A percentile compares a stretch with the other conserved stretches of the same genome.
These are phyloP conservation scores for Zeuzera pyrina DNA, from an alignment of 2,888 invertebrate species.

Conservation along the genomic window DNA sequence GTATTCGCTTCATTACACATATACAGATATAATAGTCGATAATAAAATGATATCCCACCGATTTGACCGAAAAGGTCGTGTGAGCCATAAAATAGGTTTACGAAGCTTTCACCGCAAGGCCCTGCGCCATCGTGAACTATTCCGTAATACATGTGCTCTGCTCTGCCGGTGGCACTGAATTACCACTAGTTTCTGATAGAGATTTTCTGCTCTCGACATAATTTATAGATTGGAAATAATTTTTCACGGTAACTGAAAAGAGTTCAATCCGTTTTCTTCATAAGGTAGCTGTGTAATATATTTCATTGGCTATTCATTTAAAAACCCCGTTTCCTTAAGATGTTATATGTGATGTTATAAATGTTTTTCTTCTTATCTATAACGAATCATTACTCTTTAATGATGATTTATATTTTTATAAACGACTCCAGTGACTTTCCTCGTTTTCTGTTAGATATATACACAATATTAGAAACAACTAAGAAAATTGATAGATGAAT, in stretches of 20 bases:
- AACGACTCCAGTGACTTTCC: too few relatives aligned
- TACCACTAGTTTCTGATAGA: slow-evolving; percentile 31
- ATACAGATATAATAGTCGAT: too few relatives aligned
- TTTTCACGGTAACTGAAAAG: too few relatives aligned
- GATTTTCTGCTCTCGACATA: slow-evolving; percentile 24
- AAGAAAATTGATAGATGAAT: not conserved
- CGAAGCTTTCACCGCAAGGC: slow-evolving; percentile 18
- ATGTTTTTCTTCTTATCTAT: slow-evolving; percentile 7
- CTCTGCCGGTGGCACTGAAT: slow-evolving; percentile 39
- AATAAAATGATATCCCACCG: slow-evolving; percentile 22
- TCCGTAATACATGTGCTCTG: slow-evolving; percentile 37
- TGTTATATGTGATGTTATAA: slow-evolving; percentile 3
- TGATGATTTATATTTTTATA: slow-evolving; percentile 6
- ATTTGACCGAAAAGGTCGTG: slow-evolving; percentile 31
- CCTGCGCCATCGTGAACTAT: slow-evolving; percentile 35
- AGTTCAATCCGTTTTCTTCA: too few relatives aligned
- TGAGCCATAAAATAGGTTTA: slow-evolving; percentile 35
- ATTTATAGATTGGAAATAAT: too few relatives aligned
- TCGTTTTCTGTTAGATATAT: too few relatives aligned
- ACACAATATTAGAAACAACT: not conserved
- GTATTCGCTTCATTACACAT: too few relatives aligned
- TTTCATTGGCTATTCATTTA: too few relatives aligned
- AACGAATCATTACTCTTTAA: slow-evolving; percentile 9
- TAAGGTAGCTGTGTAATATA: too few relatives aligned
- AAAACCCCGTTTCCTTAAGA: too few relatives aligned